Base-by-base conservation (phyloP, 2,888 invertebrate genomes). In the Halocaridina rubra region DNA sequence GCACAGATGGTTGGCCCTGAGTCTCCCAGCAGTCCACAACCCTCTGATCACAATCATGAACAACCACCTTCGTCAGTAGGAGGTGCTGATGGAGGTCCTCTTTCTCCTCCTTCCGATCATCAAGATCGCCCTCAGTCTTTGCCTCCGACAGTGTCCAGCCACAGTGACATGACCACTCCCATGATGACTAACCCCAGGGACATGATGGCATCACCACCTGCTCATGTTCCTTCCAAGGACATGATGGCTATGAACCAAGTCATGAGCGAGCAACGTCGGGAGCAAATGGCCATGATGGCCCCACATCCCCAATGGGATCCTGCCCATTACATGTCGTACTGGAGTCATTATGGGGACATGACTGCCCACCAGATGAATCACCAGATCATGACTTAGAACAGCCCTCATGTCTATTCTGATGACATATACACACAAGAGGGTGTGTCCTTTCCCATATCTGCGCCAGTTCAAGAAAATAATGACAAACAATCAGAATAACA, bases 301-400 rank as follows among this genome's bases (percentile, higher is more conserved):
- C 67, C 75, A 1, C 76, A 79, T 22, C 72, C 77, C 46, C 85
- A 85, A 46, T 85, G 85, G 85, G 85, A 85, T 27, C 84, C 84
- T 10, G 82, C 86, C 76, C 76, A 80, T 57, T 81, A 85, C 69
- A 81, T 85, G 71, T 71, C 77, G 57, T 87, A 87, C 77, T 87
- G 87, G 87, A 86, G 82, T 76, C 87, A 85, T 77, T 87, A 87
- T 57, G 87, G 87, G 16, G 87, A 87, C 33, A 80, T 87, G 85
- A 85, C 87, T 29, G 87, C 87, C 33, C 87, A 87, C 61, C 87
- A 87, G 82, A 87, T 87, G 80, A 87, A 85, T 74, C 87, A 87
- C 57, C 87, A 87, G 78, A 87, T 87, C 64, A 87, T 87, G 87
- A 87, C 87, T 33, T 87, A 85, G 76, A 67, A 24, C n/a, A n/a